Conservation (phyloP, 2,888 invertebrate species). For the Dynastes hyllus region DNA sequence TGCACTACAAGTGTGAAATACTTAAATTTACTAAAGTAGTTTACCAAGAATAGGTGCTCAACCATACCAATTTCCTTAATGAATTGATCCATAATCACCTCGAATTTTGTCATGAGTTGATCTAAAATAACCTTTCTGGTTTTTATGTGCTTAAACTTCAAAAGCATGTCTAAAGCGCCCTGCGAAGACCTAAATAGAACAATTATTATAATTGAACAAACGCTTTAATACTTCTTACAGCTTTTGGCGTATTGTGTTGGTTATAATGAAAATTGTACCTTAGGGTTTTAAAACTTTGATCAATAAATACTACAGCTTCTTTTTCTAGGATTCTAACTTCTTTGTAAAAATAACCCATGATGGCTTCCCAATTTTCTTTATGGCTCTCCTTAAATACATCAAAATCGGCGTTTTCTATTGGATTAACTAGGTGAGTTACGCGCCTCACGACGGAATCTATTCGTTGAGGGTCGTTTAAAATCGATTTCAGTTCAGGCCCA, state of each 20-base stretch:
- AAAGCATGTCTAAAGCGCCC: constrained; percentile 84
- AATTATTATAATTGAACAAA: not conserved
- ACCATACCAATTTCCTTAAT: constrained; percentile 85
- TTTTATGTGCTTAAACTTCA: constrained; percentile 86
- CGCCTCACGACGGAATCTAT: constrained; percentile 89
- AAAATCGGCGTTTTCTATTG: constrained; percentile 86
- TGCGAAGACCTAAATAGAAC: constrained; percentile 80
- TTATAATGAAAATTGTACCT: constrained; percentile 69
- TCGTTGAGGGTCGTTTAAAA: constrained; percentile 89
- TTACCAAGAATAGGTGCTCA: constrained; percentile 82
- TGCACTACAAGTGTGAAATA: not conserved
- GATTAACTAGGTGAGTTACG: constrained; percentile 84
- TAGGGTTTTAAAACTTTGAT: constrained; percentile 87
- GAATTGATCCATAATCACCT: constrained; percentile 88
- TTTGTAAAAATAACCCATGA: constrained; percentile 84
- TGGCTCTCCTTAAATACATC: constrained; percentile 87
- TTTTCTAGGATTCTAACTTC: constrained; percentile 84
- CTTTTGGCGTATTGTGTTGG: not conserved
- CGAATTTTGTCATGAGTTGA: constrained; percentile 86
- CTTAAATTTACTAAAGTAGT: constrained; percentile 54
- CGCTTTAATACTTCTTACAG: not conserved
- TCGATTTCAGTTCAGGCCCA: constrained; percentile 88
- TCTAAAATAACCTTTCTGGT: constrained; percentile 83
- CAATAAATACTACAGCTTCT: constrained; percentile 89
- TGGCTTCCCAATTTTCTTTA: constrained; percentile 90